These are phyloP conservation scores for Dromas ardeola DNA, from an alignment of 2,113 vertebrate genomes.

Conservation along the genomic window DNA sequence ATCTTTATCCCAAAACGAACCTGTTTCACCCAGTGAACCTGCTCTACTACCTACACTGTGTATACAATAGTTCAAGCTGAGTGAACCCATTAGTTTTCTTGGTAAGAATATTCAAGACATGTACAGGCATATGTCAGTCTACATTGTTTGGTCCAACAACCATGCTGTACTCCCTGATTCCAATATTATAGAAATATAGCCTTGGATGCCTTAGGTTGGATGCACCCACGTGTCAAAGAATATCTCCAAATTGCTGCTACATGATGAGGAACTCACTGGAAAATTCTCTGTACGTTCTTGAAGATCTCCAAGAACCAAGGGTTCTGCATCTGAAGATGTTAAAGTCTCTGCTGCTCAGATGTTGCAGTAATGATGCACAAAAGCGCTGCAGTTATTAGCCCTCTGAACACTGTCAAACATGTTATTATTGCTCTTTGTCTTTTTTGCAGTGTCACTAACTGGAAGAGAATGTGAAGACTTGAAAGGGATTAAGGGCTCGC, in stretches of 20 bases:
- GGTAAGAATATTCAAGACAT: background rate
- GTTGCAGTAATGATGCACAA: background rate
- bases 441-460: background rate
- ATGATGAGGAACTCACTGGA: background rate
- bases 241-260: background rate
- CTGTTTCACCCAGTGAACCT: background rate
- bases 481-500: background rate
- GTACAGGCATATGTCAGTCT: background rate
- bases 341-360: background rate
- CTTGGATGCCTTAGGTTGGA: background rate
- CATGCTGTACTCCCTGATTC: background rate
- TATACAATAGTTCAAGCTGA: background rate
- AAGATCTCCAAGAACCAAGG: background rate
- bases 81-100: background rate
- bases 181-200: background rate
- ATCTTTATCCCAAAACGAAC: background rate
- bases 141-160: background rate
- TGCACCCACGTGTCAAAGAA: background rate
- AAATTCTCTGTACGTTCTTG: background rate
- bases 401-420: background rate
- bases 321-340: background rate
- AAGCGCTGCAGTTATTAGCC: background rate
- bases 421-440: background rate
- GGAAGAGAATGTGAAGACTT: background rate
- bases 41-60: background rate